Base-by-base conservation (phyloP, 2,113 vertebrate species). In the Heliornis fulica region DNA sequence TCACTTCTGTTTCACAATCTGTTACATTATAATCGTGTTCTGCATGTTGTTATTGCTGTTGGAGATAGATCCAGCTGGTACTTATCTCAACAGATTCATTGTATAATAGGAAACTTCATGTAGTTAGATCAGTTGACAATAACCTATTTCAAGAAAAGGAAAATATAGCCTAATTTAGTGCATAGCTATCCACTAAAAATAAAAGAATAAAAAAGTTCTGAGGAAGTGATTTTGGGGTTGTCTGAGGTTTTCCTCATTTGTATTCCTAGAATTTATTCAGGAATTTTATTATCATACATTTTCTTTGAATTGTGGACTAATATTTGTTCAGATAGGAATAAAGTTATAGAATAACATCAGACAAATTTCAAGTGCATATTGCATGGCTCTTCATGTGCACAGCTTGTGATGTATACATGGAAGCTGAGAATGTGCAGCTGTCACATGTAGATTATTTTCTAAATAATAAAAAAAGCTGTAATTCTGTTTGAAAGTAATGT, bases 1-100 rank as follows among this genome's bases (percentile, higher is more conserved):
- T 45, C 70, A 82, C 89, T 61, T 91, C 76, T 96, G 92, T 88
- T 90, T 91, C 93, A 71, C 96, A 91, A 83, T 96, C 96, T 95
- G 93, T 93, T 94, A 48, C 63, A 34, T 95, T 94, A 86, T 94
- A 83, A 92, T 93, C 32, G 50, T 83, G 28, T 68, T 95, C 88
- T 89, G 53, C 65, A 89, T 41, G 50, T 85, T 17, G 64, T 54
- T 83, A 93, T 93, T 91, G 94, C 68, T 96, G 63, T 10, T 92
- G 93, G 93, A 93, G 94, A 97, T 84, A 74, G 54, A 77, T 72
- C 91, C 96, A 95, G 96, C 97, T 98, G 96, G 93, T 91, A 77
- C 80, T 92, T 90, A 96, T 92, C 64, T 71, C 66, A 79, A 65
- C 74, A 95, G 93, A 94, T 86, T 94, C 61, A 43, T 54, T 46